Evolutionary conservation across 2,888 invertebrate species (phyloP), one percentile per base, ranked within the genome.

Genomic region (Metopia argyrocephala): DNA sequence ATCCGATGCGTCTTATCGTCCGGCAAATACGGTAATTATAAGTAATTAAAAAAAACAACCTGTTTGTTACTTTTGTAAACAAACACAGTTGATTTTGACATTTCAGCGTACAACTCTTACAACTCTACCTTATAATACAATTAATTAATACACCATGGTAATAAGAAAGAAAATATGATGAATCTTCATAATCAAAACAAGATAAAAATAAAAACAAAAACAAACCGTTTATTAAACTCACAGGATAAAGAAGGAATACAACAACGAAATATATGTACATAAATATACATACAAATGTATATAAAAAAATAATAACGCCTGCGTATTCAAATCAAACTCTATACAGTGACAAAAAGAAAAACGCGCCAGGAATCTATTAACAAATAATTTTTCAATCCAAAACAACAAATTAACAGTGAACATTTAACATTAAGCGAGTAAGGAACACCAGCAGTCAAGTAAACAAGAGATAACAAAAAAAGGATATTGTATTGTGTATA

Each of bases 371-470:
- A 78, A 56, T 56, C 62, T 69, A 38, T 54, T 56, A 52, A 74
- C 56, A 73, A 70, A 48, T 69, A 57, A 59, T 50, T 48, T 38
- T 75, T 78, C 25, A 45, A n/a, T n/a, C n/a, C 31, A 66, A 66
- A 45, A 69, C 56, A 74, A 61, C 59, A 70, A 70, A 81, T 80
- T 69, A 80, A 81, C 78, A 81, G 81, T 81, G 70, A 81, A 78
- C 81, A 81, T 75, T 65, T 69, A 76, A 70, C 80, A 76, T 74
- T 61, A 74, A 75, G 71, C 74, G 78, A 56, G 78, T 50, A 78
- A 78, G 57, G 70, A 75, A 61, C 56, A 76, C 54, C 68, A 71
- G 64, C 59, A 38, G 65, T 46, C 68, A 68, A 74, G 45, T 75
- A 65, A 62, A 66, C 61, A 54, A 31, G 56, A 25, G 3, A 38